A percentile compares a stretch with the other conserved stretches of the same genome.
Evolutionary conservation across 2,888 invertebrate genomes (phyloP).

Genomic region (Priocnemis perturbator): DNA sequence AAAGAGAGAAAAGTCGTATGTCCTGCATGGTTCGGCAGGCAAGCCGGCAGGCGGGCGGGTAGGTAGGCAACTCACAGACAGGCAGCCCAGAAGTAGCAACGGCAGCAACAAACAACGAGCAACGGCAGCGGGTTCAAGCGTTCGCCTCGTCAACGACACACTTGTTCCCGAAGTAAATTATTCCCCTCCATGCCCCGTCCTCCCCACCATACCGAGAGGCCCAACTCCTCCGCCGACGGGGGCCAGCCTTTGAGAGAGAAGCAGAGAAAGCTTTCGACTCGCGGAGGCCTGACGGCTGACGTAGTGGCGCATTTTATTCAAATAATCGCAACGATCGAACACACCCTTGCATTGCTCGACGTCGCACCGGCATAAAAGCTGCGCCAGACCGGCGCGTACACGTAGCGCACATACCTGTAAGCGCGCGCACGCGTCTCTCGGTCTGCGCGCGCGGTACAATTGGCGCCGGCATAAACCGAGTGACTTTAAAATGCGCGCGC

Average conservation of each 20-base stretch:
- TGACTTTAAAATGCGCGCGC: not conserved
- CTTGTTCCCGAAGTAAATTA: conserved; percentile 52
- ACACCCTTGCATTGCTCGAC: conserved; percentile 60
- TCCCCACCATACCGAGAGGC: not conserved
- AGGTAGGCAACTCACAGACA: conserved; percentile 1
- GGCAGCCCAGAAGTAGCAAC: not conserved
- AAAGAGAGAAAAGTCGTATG: conserved; percentile 24
- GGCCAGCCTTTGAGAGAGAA: conserved; percentile 30
- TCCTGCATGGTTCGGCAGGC: conserved; percentile 45
- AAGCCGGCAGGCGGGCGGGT: conserved; percentile 15
- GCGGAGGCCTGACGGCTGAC: conserved; percentile 49
- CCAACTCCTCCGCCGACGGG: conserved; percentile 5
- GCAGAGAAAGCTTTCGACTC: conserved; percentile 55
- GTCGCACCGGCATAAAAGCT: conserved; percentile 30
- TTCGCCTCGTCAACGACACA: conserved; percentile 51
- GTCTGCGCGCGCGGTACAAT: too few relatives aligned
- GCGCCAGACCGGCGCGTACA: conserved; percentile 2
- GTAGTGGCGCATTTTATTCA: conserved; percentile 64
- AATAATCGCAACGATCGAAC: conserved; percentile 65
- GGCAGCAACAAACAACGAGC: conserved; percentile 6
- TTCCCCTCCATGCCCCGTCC: conserved; percentile 29
- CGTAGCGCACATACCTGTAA: conserved; percentile 10
- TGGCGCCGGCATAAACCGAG: too few relatives aligned
- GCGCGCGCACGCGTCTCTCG: not conserved
- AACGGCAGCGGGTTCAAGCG: conserved; percentile 4